These are phyloP conservation scores for Chelonoidis abingdonii DNA, from an alignment of 2,113 vertebrate genomes.

Conservation along the genomic window DNA sequence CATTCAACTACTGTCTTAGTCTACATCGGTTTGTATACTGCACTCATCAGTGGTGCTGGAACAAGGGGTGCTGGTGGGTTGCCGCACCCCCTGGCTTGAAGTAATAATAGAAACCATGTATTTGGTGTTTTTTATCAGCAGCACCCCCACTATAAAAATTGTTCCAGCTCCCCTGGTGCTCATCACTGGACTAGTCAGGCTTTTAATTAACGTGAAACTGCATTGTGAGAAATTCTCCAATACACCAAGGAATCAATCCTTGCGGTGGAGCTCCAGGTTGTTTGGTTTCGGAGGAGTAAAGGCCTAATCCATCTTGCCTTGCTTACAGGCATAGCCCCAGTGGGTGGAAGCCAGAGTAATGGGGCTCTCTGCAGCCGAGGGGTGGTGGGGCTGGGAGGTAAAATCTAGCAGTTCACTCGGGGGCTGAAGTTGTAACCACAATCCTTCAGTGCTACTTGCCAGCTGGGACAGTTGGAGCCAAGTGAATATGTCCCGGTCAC, in stretches of 20 bases:
- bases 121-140: no score
- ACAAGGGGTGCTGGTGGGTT: no score
- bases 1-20: neutral
- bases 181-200: neutral
- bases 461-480: rapidly evolving
- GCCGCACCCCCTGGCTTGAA: no score
- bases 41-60: no score
- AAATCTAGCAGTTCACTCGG: neutral
- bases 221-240: neutral
- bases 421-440: neutral
- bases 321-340: neutral
- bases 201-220: neutral
- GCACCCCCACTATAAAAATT: no score
- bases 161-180: neutral
- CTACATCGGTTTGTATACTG: neutral
- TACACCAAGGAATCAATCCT: neutral
- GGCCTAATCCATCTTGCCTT: neutral
- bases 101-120: no score
- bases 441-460: neutral
- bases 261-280: neutral
- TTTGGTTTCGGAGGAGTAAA: neutral
- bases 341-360: neutral
- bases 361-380: no score
- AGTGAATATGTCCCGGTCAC: neutral
- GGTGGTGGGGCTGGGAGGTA: neutral